Conservation (phyloP, 2,113 vertebrate species). For the Hydrolagus affinis region DNA sequence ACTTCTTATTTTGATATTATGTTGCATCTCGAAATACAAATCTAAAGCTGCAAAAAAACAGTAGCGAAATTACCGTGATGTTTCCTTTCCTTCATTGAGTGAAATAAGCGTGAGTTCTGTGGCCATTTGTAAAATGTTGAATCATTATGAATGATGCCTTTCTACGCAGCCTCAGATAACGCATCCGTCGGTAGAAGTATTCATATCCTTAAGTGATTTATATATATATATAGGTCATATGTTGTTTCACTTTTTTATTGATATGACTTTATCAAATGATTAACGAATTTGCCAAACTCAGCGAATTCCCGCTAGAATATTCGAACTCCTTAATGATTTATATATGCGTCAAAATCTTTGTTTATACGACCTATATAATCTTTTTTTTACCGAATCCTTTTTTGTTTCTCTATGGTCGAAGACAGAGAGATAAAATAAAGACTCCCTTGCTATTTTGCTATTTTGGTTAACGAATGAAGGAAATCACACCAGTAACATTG, state of each 20-base stretch:
- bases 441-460: not conserved
- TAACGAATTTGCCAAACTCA: not conserved
- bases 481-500: not conserved
- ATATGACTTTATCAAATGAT: not conserved
- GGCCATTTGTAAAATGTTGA: not conserved
- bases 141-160: not conserved
- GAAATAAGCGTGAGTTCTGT: not conserved
- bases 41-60: too few relatives aligned
- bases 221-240: not conserved
- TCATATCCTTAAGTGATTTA: not conserved
- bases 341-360: too few relatives aligned
- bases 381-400: not conserved
- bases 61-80: not conserved
- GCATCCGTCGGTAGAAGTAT: too few relatives aligned
- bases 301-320: too few relatives aligned
- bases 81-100: too few relatives aligned
- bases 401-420: not conserved
- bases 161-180: not conserved
- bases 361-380: too few relatives aligned
- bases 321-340: too few relatives aligned
- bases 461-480: not conserved
- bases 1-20: not conserved
- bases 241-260: not conserved
- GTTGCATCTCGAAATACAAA: not conserved
- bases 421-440: not conserved